Percentiles rank a stretch among this genome's conserved stretches.
These are phyloP conservation scores for Nycticryphes semicollaris DNA, from an alignment of 2,113 vertebrate genomes.

Conservation along the genomic window DNA sequence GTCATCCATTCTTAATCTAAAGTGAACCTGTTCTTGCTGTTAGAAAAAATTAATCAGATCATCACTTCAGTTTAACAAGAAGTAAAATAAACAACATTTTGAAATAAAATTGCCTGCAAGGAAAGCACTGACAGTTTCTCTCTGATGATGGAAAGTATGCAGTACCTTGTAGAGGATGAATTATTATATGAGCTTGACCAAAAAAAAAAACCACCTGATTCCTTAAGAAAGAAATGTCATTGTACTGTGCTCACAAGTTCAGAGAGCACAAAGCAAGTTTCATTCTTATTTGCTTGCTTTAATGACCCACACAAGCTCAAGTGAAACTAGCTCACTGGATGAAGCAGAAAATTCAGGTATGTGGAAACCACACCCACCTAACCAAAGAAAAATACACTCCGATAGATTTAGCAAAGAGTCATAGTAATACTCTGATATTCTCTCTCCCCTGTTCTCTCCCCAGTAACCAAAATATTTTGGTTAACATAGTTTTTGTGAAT, in stretches of 20 bases:
- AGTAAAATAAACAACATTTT: neutral
- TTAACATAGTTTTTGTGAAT: neutral
- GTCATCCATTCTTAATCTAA: neutral
- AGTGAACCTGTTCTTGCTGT: neutral
- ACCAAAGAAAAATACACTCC: neutral
- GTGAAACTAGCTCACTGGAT: neutral
- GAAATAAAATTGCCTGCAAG: neutral
- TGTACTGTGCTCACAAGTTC: neutral
- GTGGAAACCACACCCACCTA: neutral
- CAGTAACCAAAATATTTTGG: neutral
- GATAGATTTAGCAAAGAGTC: neutral
- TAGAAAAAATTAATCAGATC: neutral
- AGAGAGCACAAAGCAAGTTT: neutral
- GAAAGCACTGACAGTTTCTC: neutral
- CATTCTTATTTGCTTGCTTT: neutral
- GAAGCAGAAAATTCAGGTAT: neutral
- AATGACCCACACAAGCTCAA: neutral
- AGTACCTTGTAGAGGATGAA: neutral
- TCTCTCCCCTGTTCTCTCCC: fast-evolving
- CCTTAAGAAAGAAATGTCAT: neutral
- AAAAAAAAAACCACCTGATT: neutral
- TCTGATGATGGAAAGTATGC: neutral
- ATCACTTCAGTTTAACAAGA: neutral
- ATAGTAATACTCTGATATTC: neutral
- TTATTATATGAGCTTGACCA: neutral